A percentile compares a stretch with the other conserved stretches of the same genome.
Evolutionary conservation across 1,140 invertebrate species (phyloP).

Genomic region (Heliconius himera): DNA sequence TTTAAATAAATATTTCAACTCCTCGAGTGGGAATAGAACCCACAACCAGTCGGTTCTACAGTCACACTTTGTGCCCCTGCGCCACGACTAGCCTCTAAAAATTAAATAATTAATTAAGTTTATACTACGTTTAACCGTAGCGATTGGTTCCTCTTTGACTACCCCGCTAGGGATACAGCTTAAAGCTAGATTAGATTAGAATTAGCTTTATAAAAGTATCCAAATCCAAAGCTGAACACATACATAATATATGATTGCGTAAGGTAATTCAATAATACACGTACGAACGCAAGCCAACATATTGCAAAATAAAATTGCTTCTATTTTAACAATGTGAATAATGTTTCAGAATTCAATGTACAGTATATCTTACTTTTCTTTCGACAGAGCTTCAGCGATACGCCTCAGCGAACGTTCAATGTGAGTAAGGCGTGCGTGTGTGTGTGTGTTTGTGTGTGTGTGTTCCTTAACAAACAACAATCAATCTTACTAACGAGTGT

Average conservation of each 20-base stretch:
- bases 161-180: too few relatives aligned
- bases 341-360: background rate
- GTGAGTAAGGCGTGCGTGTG: slow-evolving; percentile 44
- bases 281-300: slow-evolving; percentile 6
- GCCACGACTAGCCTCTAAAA: too few relatives aligned
- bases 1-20: too few relatives aligned
- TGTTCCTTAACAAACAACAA: slow-evolving; percentile 45
- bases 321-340: slow-evolving; percentile 23
- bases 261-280: background rate
- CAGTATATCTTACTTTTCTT: slow-evolving; percentile 41
- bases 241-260: background rate
- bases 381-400: slow-evolving; percentile 51
- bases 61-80: too few relatives aligned
- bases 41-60: too few relatives aligned
- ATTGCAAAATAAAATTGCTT: background rate
- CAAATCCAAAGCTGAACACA: too few relatives aligned
- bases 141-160: too few relatives aligned
- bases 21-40: too few relatives aligned
- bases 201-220: too few relatives aligned
- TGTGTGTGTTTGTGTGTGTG: slow-evolving; percentile 27
- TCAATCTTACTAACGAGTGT: slow-evolving; percentile 45
- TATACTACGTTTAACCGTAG: too few relatives aligned
- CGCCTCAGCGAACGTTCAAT: slow-evolving; percentile 40
- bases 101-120: too few relatives aligned
- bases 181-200: too few relatives aligned